Evolutionary conservation across 2,797 vertebrate genomes (phyloP), one percentile per base, ranked within the genome.

Genomic region (Sebastes oblongus): DNA sequence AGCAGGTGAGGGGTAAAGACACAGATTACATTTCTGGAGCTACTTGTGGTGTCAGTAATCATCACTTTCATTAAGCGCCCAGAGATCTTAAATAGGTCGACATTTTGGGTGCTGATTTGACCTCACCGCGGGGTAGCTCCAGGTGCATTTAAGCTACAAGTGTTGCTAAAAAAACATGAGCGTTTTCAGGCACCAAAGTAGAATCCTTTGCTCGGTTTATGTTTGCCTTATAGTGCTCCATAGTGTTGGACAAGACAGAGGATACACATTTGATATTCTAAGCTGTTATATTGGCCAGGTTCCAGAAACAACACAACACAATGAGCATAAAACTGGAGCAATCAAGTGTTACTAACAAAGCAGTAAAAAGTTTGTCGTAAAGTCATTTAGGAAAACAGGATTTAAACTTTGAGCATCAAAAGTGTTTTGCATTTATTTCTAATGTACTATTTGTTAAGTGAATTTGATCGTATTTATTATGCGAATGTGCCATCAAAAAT

Each of bases 191-290:
- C 6, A 27, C n/a, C 22, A 52, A 18, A 71, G 16, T 12, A n/a
- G 12, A 62, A 29, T 59, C 1, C 5, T 54, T 27, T 22, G 10
- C 13, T 77, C 3, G 0, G 12, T n/a, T 39, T 66, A 0, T 77
- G 12, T 39, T 52, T 60, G 25, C 22, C 10, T 70, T 29, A 13
- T 42, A 34, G 30, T n/a, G 10, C 24, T 60, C 10, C 6, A 70
- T 50, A n/a, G 22, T 59, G 14, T 30, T 54, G 25, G 20, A 32
- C 18, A 66, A 34, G 66, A 66, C 55, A 67, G 54, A 42, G 32
- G 27, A 61, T 20, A 46, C 50, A 50, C 56, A 29, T 62, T 71
- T 78, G n/a, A 56, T 61, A 56, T 75, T 24, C 71, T 66, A 56
- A 67, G 50, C 18, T 36, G 46, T 61, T 68, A 39, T 27, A 67